Evolutionary conservation across 2,113 vertebrate genomes (phyloP).

Genomic region (Gymnocephalus cernua): DNA sequence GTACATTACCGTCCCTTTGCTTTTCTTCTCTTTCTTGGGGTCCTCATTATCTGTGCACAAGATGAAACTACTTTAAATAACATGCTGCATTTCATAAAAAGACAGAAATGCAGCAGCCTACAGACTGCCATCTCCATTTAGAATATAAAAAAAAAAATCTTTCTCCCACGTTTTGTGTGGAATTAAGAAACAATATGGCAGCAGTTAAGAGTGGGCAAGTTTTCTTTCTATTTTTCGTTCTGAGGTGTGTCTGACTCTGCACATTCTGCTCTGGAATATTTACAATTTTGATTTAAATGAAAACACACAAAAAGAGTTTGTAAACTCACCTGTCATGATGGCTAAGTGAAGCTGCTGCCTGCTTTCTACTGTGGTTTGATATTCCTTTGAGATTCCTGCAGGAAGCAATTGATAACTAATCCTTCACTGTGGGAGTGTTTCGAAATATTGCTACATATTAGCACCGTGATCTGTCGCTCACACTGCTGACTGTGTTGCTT

Average conservation of each 20-base stretch:
- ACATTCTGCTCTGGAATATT: background rate
- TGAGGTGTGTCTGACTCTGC: no score
- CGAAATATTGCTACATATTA: slow-evolving; percentile 51
- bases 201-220: no score
- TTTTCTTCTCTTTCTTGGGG: slow-evolving; percentile 53
- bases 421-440: slow-evolving; percentile 34
- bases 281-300: background rate
- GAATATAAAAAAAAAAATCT: background rate
- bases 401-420: slow-evolving; percentile 2
- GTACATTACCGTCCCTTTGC: slow-evolving; percentile 74
- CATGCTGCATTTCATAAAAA: background rate
- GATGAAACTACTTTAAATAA: slow-evolving; percentile 13
- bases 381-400: slow-evolving; percentile 30
- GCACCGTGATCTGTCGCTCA: slow-evolving; percentile 24
- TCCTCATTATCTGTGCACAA: slow-evolving; percentile 72
- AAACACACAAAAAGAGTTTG: background rate
- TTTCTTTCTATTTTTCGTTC: background rate
- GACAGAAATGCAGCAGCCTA: background rate
- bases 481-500: slow-evolving; percentile 70
- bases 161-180: background rate
- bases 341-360: slow-evolving; percentile 5
- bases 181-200: background rate
- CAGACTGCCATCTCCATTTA: background rate
- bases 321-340: slow-evolving; percentile 78
- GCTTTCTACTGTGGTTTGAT: slow-evolving; percentile 5